Percentiles rank a stretch among this genome's conserved stretches.
Evolutionary conservation across 2,113 vertebrate species (phyloP).

Genomic region (Megaceryle maxima): DNA sequence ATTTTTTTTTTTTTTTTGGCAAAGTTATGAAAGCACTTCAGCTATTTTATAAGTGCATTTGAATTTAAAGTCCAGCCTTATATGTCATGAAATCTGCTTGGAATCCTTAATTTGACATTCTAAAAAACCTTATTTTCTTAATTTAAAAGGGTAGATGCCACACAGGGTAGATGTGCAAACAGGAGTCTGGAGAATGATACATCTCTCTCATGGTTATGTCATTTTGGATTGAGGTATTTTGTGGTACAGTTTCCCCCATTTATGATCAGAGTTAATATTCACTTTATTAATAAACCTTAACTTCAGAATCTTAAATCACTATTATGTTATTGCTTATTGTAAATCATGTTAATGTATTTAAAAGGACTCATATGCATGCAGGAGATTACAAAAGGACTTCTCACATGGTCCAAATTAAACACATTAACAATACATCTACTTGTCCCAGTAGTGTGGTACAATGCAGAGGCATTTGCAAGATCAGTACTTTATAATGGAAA

Average conservation of each 20-base stretch:
- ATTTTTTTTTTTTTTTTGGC: neutral
- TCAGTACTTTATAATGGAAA: neutral
- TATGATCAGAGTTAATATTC: constrained; percentile 17
- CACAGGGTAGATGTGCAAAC: neutral
- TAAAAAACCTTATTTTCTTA: neutral
- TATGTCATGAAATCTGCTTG: neutral
- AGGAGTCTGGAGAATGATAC: neutral
- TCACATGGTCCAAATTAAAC: neutral
- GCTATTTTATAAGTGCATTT: neutral
- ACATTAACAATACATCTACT: neutral
- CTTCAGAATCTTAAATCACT: neutral
- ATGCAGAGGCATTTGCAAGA: neutral
- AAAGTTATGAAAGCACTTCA: neutral
- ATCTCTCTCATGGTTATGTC: neutral
- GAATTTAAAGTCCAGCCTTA: neutral
- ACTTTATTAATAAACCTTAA: constrained; percentile 15
- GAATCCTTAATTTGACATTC: neutral
- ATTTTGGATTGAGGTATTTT: neutral
- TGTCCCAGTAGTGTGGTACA: neutral
- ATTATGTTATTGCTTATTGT: constrained; percentile 22
- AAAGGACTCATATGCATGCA: neutral
- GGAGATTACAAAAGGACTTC: neutral
- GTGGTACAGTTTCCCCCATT: neutral
- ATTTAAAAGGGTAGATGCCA: neutral
- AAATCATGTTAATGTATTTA: constrained; percentile 37